Conservation (phyloP, 2,888 invertebrate genomes). For the Lepidochrysops patricia region DNA sequence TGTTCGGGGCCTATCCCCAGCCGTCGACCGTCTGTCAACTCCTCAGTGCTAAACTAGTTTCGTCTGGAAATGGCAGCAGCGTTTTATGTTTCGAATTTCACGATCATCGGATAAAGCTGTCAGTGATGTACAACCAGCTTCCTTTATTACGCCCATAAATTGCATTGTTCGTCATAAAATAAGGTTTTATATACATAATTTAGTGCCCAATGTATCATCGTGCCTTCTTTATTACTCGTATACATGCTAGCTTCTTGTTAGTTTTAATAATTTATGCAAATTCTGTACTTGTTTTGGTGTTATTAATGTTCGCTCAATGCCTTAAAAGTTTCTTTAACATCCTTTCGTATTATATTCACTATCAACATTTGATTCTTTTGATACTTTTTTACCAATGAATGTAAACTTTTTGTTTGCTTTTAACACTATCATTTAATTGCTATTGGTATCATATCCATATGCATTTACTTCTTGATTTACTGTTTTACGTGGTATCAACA, state of each 20-base stretch:
- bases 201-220: conserved; percentile 3
- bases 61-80: conserved; percentile 29
- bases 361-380: too few species aligned
- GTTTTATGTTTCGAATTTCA: conserved; percentile 29
- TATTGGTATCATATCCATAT: neutral
- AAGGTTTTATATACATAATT: conserved; percentile 11
- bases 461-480: neutral
- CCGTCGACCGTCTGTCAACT: conserved; percentile 24
- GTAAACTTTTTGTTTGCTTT: too few species aligned
- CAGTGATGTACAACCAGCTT: conserved; percentile 28
- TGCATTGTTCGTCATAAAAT: conserved; percentile 14
- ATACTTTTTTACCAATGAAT: too few species aligned
- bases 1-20: conserved; percentile 25
- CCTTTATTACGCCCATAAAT: conserved; percentile 21
- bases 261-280: conserved; percentile 6
- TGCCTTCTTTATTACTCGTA: conserved; percentile 8
- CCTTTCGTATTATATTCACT: too few species aligned
- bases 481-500: neutral
- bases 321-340: too few species aligned
- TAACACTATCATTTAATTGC: too few species aligned
- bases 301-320: neutral
- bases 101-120: conserved; percentile 29
- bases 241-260: conserved; percentile 5
- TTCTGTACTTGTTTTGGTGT: neutral
- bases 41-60: conserved; percentile 26